Conservation (phyloP, 2,888 invertebrate genomes). For the Scrobipalpa costella region DNA sequence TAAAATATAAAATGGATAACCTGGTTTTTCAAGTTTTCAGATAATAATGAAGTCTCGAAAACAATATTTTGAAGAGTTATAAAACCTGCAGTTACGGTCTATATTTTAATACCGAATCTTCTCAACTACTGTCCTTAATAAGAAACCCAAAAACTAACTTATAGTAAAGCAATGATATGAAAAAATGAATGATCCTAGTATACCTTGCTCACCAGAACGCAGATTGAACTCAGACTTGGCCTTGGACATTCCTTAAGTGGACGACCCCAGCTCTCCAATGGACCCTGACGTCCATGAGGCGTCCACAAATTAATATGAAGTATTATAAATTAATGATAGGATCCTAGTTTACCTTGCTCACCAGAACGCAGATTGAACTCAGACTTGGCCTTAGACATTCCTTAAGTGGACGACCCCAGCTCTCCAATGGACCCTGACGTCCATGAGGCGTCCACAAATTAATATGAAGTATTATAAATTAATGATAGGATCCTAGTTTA, state of each 20-base stretch:
- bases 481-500: conserved; percentile 51
- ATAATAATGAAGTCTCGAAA: background rate
- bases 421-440: conserved; percentile 59
- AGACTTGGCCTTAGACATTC: conserved; percentile 91
- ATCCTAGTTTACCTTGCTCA: conserved; percentile 79
- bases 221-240: conserved; percentile 96
- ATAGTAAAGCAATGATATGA: background rate
- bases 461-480: background rate
- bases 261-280: conserved; percentile 81
- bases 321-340: too few species aligned
- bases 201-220: conserved; percentile 86
- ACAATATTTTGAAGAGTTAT: background rate
- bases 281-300: too few species aligned
- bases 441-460: background rate
- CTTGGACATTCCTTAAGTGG: conserved; percentile 85
- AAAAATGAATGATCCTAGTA: background rate
- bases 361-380: conserved; percentile 91
- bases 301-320: background rate
- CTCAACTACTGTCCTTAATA: too few species aligned
- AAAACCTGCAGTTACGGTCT: background rate
- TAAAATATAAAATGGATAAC: background rate
- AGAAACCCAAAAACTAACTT: background rate
- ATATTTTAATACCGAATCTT: too few species aligned
- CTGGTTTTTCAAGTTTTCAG: background rate
- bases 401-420: conserved; percentile 83